phyloP scores from a whole-genome alignment of 2,888 invertebrate species.

The Leptothorax acervorum region DNA sequence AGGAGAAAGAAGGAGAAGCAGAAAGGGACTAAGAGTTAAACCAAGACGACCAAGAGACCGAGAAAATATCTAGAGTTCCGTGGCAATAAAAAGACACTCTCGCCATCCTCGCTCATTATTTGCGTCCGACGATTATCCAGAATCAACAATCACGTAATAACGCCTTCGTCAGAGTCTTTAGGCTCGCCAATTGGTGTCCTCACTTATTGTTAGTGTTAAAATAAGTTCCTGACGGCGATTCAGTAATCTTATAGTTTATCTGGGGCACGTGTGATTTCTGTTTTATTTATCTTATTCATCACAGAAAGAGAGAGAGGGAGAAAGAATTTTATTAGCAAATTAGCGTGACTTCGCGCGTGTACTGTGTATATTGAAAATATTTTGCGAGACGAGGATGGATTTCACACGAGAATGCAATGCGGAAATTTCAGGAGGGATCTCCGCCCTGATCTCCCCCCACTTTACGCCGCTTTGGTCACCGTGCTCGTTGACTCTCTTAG shows the following conservation, averaged over 20 bases:
- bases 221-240: background rate
- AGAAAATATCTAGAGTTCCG: conserved; percentile 71
- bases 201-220: conserved; percentile 23
- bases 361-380: conserved; percentile 14
- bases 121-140: conserved; percentile 51
- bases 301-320: background rate
- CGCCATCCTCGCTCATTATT: conserved; percentile 21
- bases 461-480: conserved; percentile 52
- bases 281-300: background rate
- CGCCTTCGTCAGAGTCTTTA: conserved; percentile 15
- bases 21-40: conserved; percentile 57
- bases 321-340: background rate
- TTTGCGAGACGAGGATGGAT: conserved; percentile 73
- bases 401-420: conserved; percentile 82
- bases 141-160: conserved; percentile 53
- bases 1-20: conserved; percentile 64
- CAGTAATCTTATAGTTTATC: background rate
- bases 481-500: conserved; percentile 65
- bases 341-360: background rate
- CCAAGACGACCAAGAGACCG: conserved; percentile 64
- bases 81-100: conserved; percentile 60
- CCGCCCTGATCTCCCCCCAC: conserved; percentile 16
- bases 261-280: background rate
- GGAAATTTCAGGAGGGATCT: conserved; percentile 80
- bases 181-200: conserved; percentile 26